Conservation (phyloP, 1,140 invertebrate genomes). For the Diprion similis region DNA sequence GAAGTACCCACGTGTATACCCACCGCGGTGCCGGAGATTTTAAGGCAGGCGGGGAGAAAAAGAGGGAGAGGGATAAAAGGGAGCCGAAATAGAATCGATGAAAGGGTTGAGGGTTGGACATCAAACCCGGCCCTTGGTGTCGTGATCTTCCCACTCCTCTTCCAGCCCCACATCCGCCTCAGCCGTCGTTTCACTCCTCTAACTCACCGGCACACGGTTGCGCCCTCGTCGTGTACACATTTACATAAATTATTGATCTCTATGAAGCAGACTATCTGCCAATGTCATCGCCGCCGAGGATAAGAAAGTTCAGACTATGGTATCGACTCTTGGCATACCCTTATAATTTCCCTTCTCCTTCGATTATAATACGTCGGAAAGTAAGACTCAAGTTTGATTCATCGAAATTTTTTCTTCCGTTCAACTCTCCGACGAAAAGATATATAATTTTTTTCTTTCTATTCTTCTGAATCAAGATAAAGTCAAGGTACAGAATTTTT, state of each 20-base stretch:
- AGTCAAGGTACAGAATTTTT: too few species aligned
- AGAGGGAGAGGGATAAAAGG: slow-evolving; percentile 43
- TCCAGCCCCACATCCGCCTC: slow-evolving; percentile 38
- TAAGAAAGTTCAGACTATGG: not conserved
- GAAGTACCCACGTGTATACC: slow-evolving; percentile 36
- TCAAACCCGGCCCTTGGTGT: slow-evolving; percentile 56
- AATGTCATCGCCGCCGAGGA: slow-evolving; percentile 44
- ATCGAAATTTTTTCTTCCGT: too few species aligned
- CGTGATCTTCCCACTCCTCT: slow-evolving; percentile 45
- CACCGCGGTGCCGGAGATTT: not conserved
- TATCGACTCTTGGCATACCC: too few species aligned
- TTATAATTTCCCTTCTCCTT: too few species aligned
- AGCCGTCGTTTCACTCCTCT: slow-evolving; percentile 39
- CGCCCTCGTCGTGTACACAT: slow-evolving; percentile 61
- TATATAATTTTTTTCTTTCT: too few species aligned
- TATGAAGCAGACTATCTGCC: slow-evolving; percentile 52
- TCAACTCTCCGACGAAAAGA: too few species aligned
- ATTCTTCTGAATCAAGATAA: too few species aligned
- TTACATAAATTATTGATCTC: slow-evolving; percentile 65
- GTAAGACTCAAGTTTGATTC: too few species aligned
- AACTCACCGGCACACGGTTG: slow-evolving; percentile 62
- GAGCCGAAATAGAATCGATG: slow-evolving; percentile 58
- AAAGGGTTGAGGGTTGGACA: slow-evolving; percentile 63
- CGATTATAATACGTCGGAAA: too few species aligned
- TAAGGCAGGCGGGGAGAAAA: slow-evolving; percentile 23